Evolutionary conservation across 2,797 vertebrate species (phyloP).

Genomic region (Gymnopithys bicolor): DNA sequence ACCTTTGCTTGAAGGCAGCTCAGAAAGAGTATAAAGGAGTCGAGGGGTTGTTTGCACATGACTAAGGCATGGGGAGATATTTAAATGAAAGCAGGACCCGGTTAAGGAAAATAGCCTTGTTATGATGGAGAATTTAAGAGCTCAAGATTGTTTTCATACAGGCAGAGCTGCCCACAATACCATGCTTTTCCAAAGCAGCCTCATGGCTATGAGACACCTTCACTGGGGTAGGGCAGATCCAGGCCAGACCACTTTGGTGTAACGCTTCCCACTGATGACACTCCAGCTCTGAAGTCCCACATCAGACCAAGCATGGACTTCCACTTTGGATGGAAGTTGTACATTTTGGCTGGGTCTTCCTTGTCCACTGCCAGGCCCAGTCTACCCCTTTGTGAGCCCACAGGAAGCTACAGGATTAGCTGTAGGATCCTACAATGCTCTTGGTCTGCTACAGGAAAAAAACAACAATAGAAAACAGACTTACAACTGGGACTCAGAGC

Average conservation of each 20-base stretch:
- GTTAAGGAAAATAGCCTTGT: neutral
- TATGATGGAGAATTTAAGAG: neutral
- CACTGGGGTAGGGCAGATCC: neutral
- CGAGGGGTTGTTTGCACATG: neutral
- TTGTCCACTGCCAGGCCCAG: neutral
- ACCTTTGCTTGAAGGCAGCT: neutral
- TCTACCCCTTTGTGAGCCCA: neutral
- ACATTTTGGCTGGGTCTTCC: neutral
- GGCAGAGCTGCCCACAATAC: neutral
- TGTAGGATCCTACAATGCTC: neutral
- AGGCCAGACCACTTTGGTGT: neutral
- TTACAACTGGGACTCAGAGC: neutral
- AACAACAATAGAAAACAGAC: neutral
- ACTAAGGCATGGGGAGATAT: rapidly evolving
- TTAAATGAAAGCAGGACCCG: neutral
- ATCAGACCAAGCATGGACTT: neutral
- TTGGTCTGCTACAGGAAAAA: neutral
- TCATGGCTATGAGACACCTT: neutral
- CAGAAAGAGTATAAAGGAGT: neutral
- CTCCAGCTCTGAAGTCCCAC: neutral
- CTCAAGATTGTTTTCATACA: neutral
- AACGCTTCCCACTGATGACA: neutral
- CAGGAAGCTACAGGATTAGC: neutral
- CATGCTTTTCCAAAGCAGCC: neutral
- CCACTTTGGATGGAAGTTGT: neutral